Evolutionary conservation across 2,888 invertebrate genomes (phyloP), one percentile per base, ranked within the genome.

Genomic region (Endomychus coccineus): DNA sequence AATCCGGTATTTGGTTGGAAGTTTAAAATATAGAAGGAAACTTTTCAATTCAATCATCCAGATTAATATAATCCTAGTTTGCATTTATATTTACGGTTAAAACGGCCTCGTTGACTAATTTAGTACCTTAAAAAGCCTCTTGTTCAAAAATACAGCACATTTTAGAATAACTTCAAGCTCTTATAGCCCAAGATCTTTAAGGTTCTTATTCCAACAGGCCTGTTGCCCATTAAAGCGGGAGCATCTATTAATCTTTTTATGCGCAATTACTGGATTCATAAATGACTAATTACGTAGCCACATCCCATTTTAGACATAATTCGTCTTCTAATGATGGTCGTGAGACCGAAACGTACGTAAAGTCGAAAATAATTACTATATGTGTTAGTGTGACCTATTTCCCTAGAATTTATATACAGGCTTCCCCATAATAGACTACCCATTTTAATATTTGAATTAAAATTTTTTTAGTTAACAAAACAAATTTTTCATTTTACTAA

Each of bases 171-270:
- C 42, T 46, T 43, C 40, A 44, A 45, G 44, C 43, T 50, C n/a
- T n/a, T 50, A 53, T 44, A 50, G 50, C 48, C 43, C 44, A 40
- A 46, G 43, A 40, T 48, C 37, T 47, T 49, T 56, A 56, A 56
- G 54, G 55, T 36, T 45, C 44, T 41, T 46, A 51, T 52, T 56
- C 52, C 34, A 43, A 40, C 40, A 46, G 40, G 43, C 43, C 40
- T 45, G 41, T 40, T 43, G 49, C 50, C 58, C 60, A 61, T 62
- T 62, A 61, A 59, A 55, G 54, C 52, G 46, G 50, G 53, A 58
- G 59, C 58, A 56, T 59, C 59, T 64, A 64, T 64, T 65, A 63
- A 65, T 65, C 64, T 63, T 63, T 64, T 65, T 63, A 64, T 61
- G 62, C 56, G 62, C 62, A 64, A 65, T 64, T 65, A 64, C 64